Evolutionary conservation across 2,888 invertebrate genomes (phyloP).

Genomic region (Anorthoa munda): DNA sequence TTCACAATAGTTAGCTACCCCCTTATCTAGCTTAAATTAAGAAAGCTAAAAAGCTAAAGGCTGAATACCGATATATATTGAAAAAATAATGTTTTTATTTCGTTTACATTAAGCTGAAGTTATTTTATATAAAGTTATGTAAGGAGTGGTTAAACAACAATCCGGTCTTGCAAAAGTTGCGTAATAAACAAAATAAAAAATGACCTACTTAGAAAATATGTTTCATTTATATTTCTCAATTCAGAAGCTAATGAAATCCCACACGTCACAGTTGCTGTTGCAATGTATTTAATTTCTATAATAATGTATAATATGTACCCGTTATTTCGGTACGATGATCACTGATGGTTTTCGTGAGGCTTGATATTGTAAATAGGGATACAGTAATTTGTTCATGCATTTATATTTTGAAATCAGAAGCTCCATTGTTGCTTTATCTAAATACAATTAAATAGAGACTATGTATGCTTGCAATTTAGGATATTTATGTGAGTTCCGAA

Average conservation of each 20-base stretch:
- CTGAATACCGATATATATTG: background rate
- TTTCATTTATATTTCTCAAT: conserved; percentile 13
- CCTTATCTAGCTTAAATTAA: too few relatives aligned
- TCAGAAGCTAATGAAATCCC: conserved; percentile 47
- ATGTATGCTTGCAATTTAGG: conserved; percentile 21
- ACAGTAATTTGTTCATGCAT: conserved; percentile 34
- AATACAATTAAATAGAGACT: conserved; percentile 12
- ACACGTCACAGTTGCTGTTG: conserved; percentile 17
- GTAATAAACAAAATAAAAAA: conserved; percentile 5
- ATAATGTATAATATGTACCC: conserved; percentile 38
- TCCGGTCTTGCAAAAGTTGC: conserved; percentile 23
- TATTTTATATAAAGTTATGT: conserved; percentile 7
- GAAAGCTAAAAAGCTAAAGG: too few relatives aligned
- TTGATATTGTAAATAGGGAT: conserved; percentile 44
- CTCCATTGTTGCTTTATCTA: background rate
- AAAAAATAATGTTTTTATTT: background rate
- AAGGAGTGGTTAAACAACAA: conserved; percentile 4
- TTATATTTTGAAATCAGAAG: conserved; percentile 31
- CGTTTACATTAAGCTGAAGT: conserved; percentile 12
- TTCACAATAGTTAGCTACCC: too few relatives aligned
- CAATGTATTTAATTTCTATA: conserved; percentile 44
- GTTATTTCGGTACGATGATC: conserved; percentile 42
- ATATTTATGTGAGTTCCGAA: conserved; percentile 17
- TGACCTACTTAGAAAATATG: background rate
- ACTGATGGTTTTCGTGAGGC: conserved; percentile 43